Percentiles rank a stretch among this genome's conserved stretches.
These are phyloP conservation scores for Calvadosia cruxmelitensis DNA, from an alignment of 30 jellyfish, hydroid and myxozoan genomes.

Conservation along the genomic window DNA sequence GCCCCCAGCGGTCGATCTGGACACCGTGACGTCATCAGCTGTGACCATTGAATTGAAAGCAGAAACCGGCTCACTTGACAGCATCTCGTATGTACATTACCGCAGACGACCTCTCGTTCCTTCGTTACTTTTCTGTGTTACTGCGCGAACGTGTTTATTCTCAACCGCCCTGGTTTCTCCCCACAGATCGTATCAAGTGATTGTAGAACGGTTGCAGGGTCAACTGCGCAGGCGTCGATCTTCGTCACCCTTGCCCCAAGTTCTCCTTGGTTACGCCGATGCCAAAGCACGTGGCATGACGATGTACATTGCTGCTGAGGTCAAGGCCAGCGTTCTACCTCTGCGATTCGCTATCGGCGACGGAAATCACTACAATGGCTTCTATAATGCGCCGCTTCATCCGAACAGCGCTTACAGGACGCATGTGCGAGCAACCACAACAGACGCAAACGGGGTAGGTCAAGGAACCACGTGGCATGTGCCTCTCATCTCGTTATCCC, in stretches of 20 bases:
- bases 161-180: not conserved
- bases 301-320: conserved; percentile 59
- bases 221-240: conserved; percentile 22
- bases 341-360: conserved; percentile 48
- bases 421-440: conserved; percentile 47
- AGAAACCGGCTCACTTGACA: conserved; percentile 4
- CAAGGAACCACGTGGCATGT: too few species aligned
- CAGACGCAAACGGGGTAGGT: conserved; percentile 38
- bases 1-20: conserved; percentile 11
- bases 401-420: conserved; percentile 43
- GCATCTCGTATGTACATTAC: conserved; percentile 2
- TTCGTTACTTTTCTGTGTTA: not conserved
- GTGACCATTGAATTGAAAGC: conserved; percentile 42
- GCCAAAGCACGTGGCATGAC: conserved; percentile 33
- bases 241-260: conserved; percentile 5
- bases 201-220: conserved; percentile 36
- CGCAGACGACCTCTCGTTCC: not conserved
- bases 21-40: conserved; percentile 24
- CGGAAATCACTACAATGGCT: conserved; percentile 43
- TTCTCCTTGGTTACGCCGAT: conserved; percentile 11
- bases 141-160: not conserved
- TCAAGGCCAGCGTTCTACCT: conserved; percentile 23
- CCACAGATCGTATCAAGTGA: conserved; percentile 47
- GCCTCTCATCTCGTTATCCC: too few species aligned
- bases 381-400: conserved; percentile 49